Evolutionary conservation across 2,888 invertebrate genomes (phyloP).

Genomic region (Apotomis turbidana): DNA sequence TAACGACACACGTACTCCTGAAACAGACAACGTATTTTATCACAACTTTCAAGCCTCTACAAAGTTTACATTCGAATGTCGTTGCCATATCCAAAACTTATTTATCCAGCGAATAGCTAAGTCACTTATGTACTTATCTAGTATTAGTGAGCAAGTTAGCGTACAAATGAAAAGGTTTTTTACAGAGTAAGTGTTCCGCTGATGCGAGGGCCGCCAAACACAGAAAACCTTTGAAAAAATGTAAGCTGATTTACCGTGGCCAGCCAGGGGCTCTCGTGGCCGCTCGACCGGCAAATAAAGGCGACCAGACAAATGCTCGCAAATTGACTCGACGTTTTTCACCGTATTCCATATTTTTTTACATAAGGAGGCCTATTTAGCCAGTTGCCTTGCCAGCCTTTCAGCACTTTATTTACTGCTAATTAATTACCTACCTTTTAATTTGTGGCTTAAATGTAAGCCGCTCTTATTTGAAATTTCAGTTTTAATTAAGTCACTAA

Average conservation of each 20-base stretch:
- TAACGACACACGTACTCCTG: conserved; percentile 10
- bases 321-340: conserved; percentile 82
- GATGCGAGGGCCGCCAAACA: conserved; percentile 76
- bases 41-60: conserved; percentile 1
- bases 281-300: conserved; percentile 81
- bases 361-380: conserved; percentile 54
- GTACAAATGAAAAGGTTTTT: conserved; percentile 71
- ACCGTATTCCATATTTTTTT: conserved; percentile 74
- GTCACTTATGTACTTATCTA: conserved; percentile 37
- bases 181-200: conserved; percentile 62
- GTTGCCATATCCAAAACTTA: conserved; percentile 13
- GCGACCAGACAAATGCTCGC: conserved; percentile 81
- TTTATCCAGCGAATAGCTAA: conserved; percentile 25
- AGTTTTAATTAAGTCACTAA: conserved; percentile 19
- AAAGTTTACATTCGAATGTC: not conserved
- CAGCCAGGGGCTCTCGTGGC: conserved; percentile 68
- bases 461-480: conserved; percentile 18
- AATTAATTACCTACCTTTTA: conserved; percentile 33
- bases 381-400: conserved; percentile 25
- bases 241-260: conserved; percentile 81
- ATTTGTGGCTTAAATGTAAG: conserved; percentile 20
- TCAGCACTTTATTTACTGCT: conserved; percentile 21
- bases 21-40: conserved; percentile 7
- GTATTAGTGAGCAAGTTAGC: conserved; percentile 56
- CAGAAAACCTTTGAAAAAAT: conserved; percentile 81